These are phyloP conservation scores for Chlorospingus semifuscus DNA, from an alignment of 2,797 vertebrate genomes.

Conservation along the genomic window DNA sequence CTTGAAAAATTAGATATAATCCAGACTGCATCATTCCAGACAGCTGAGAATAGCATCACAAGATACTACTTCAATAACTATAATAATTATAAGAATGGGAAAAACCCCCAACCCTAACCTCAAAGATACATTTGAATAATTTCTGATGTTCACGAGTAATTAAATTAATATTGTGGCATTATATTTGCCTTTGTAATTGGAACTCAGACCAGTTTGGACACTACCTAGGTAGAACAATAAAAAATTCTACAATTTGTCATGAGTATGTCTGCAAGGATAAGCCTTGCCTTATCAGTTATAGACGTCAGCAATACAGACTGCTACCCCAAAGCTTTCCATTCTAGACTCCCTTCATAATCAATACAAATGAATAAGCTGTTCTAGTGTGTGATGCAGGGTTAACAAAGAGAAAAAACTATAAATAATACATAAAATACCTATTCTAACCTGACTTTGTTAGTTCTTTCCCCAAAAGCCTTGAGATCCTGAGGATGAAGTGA, in stretches of 20 bases:
- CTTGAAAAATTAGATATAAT: neutral
- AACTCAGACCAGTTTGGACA: neutral
- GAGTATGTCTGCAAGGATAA: neutral
- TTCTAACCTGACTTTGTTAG: neutral
- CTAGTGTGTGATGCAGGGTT: neutral
- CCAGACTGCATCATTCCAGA: neutral
- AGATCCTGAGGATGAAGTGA: neutral
- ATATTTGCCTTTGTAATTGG: neutral
- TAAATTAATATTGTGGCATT: neutral
- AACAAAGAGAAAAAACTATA: neutral
- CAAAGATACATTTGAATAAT: neutral
- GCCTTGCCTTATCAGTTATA: neutral
- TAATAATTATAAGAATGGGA: neutral
- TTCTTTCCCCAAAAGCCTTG: neutral
- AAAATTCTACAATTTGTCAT: neutral
- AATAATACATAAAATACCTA: neutral
- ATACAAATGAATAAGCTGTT: neutral
- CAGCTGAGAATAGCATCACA: neutral
- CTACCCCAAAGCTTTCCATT: neutral
- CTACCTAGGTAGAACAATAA: neutral
- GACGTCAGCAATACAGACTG: neutral
- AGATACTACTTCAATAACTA: neutral
- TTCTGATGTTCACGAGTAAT: neutral
- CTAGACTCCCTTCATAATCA: neutral
- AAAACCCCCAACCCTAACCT: accelerated